A percentile compares a stretch with the other conserved stretches of the same genome.
phyloP scores from a whole-genome alignment of 2,888 invertebrate genomes.

The Andrena camellia region DNA sequence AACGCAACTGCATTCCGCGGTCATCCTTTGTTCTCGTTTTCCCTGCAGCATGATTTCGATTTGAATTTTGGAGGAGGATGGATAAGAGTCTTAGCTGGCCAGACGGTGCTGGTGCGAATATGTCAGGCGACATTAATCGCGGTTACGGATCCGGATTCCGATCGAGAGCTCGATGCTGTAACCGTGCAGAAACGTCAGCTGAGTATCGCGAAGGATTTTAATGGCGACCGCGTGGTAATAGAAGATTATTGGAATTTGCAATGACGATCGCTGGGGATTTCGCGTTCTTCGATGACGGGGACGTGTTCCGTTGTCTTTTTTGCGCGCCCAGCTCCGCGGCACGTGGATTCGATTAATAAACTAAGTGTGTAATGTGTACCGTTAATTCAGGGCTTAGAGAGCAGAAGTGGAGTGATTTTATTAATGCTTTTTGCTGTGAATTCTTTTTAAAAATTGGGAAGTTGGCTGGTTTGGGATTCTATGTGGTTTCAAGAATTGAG shows the following conservation, averaged over 20 bases:
- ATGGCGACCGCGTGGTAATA: constrained; percentile 52
- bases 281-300: neutral
- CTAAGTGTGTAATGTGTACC: neutral
- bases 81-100: constrained; percentile 4
- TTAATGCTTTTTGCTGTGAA: neutral
- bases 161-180: constrained; percentile 56
- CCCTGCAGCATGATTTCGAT: neutral
- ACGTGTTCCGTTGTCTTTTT: neutral
- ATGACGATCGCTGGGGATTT: constrained; percentile 24
- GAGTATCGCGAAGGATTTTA: constrained; percentile 48
- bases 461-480: no score
- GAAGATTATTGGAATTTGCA: constrained; percentile 41
- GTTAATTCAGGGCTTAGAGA: neutral
- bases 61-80: neutral
- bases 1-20: neutral
- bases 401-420: neutral
- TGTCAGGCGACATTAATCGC: constrained; percentile 52
- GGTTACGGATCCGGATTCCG: constrained; percentile 69
- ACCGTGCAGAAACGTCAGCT: constrained; percentile 46
- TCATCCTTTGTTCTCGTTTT: neutral
- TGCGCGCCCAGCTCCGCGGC: neutral
- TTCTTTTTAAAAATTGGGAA: no score
- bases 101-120: constrained; percentile 5
- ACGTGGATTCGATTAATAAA: constrained; percentile 41
- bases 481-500: no score